phyloP scores from a whole-genome alignment of 2,888 invertebrate species.

The Onchidella celtica region DNA sequence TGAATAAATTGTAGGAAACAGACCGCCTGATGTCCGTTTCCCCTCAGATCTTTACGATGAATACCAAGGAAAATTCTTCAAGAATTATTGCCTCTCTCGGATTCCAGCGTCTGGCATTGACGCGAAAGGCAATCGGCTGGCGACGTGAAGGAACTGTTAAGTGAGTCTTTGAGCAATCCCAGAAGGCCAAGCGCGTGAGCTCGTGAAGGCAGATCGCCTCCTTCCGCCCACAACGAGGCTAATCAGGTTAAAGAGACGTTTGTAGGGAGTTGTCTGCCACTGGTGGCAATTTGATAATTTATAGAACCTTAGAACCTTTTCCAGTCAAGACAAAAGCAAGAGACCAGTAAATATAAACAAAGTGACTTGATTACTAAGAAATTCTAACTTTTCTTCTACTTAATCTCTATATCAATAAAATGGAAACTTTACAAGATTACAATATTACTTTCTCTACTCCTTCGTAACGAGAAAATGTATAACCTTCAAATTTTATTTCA shows the following conservation, averaged over 20 bases:
- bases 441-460: too few relatives aligned
- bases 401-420: too few relatives aligned
- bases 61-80: background rate
- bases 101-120: background rate
- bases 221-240: conserved; percentile 3
- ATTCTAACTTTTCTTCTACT: too few relatives aligned
- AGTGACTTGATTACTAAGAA: too few relatives aligned
- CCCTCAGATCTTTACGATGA: background rate
- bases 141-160: conserved; percentile 26
- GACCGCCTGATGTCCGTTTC: conserved; percentile 35
- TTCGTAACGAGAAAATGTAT: too few relatives aligned
- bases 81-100: background rate
- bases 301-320: too few relatives aligned
- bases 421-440: too few relatives aligned
- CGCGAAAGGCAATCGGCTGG: background rate
- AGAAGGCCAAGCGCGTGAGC: background rate
- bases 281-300: background rate
- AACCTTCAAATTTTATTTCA: too few relatives aligned
- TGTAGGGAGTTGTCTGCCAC: background rate
- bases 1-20: conserved; percentile 43
- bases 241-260: background rate
- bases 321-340: background rate
- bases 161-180: background rate
- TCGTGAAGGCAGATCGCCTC: background rate
- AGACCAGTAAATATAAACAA: too few relatives aligned